Evolutionary conservation across 2,113 vertebrate genomes (phyloP).

Genomic region (Sphyrna mokarran): DNA sequence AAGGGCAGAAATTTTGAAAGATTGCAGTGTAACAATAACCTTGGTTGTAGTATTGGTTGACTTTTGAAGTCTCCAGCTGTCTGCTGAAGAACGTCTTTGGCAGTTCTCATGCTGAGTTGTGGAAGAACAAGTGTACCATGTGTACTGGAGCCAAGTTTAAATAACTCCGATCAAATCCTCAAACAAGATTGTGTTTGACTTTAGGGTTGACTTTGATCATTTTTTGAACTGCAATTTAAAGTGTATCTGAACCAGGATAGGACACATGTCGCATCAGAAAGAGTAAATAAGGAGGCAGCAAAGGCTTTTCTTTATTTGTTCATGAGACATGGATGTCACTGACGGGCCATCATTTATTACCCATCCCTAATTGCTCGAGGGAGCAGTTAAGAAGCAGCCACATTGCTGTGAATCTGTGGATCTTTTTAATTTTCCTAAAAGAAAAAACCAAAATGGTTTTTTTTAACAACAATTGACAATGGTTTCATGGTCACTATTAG

Average conservation of each 20-base stretch:
- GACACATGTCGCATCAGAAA: background rate
- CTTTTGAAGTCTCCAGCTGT: background rate
- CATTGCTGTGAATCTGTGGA: no score
- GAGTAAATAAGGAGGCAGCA: background rate
- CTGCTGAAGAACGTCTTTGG: background rate
- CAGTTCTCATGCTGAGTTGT: background rate
- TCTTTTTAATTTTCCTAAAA: no score
- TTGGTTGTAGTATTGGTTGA: background rate
- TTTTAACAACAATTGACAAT: no score
- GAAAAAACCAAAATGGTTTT: no score
- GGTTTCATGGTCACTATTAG: no score
- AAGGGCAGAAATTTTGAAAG: background rate
- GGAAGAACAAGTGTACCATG: background rate
- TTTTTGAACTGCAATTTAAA: background rate
- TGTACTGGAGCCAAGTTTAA: background rate
- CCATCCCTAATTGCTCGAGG: no score
- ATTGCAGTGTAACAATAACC: background rate
- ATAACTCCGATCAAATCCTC: background rate
- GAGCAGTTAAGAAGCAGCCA: no score
- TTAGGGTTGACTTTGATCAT: background rate
- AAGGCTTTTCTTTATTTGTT: background rate
- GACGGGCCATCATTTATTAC: no score
- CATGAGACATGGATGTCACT: no score
- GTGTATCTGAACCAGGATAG: background rate
- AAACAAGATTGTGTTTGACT: background rate